These are phyloP conservation scores for Peromyscus nudipes DNA, from an alignment of 2,797 vertebrate species.

Conservation along the genomic window DNA sequence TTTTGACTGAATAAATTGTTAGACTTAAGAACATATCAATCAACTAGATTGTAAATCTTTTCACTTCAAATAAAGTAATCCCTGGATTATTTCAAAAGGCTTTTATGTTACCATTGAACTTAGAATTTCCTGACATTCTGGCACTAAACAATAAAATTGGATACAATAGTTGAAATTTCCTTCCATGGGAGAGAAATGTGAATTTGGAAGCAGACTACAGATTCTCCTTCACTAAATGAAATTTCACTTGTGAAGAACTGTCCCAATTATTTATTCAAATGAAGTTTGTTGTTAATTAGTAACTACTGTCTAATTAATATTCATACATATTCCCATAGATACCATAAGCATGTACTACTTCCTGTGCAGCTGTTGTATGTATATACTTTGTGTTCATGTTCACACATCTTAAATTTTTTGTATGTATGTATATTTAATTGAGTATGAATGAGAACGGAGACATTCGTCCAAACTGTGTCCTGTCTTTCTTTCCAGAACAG, in stretches of 20 bases:
- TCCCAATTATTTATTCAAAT: slow-evolving; percentile 11
- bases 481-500: background rate
- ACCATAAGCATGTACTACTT: background rate
- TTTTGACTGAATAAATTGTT: background rate
- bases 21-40: background rate
- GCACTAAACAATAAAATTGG: slow-evolving; percentile 27
- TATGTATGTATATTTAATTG: background rate
- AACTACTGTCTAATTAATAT: background rate
- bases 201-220: background rate
- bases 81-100: background rate
- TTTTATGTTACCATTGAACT: background rate
- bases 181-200: background rate
- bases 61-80: background rate
- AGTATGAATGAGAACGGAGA: background rate
- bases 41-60: slow-evolving; percentile 36
- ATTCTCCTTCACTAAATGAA: background rate
- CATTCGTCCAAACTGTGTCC: background rate
- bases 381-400: background rate
- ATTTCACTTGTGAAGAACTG: background rate
- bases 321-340: background rate
- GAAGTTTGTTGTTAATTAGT: slow-evolving; percentile 7
- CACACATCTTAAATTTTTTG: background rate
- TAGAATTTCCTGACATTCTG: slow-evolving; percentile 7
- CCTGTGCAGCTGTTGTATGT: background rate
- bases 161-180: background rate